phyloP scores from a whole-genome alignment of 2,888 invertebrate species.

The Muschampia plurimacula region DNA sequence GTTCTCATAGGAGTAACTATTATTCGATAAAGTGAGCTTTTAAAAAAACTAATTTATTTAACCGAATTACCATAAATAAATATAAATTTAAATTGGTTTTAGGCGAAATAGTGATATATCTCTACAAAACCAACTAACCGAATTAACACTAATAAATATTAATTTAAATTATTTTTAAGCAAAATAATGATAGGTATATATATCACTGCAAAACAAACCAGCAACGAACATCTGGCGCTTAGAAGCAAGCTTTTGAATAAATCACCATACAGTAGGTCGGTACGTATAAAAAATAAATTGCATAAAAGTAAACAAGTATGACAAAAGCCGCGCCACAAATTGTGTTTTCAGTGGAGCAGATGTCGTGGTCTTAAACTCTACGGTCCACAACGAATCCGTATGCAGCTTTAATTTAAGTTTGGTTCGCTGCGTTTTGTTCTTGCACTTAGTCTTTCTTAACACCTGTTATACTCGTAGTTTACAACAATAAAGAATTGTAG shows the following conservation, averaged over 20 bases:
- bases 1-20: too few relatives aligned
- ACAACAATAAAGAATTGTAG: not conserved
- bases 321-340: slow-evolving; percentile 76
- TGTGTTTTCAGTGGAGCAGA: slow-evolving; percentile 78
- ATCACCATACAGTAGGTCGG: slow-evolving; percentile 45
- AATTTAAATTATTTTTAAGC: not conserved
- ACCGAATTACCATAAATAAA: too few relatives aligned
- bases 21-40: too few relatives aligned
- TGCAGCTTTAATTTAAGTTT: slow-evolving; percentile 19
- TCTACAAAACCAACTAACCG: not conserved
- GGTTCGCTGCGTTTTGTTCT: slow-evolving; percentile 3
- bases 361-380: slow-evolving; percentile 60
- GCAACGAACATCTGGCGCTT: slow-evolving; percentile 47
- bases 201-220: not conserved
- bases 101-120: not conserved
- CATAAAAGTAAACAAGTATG: slow-evolving; percentile 72
- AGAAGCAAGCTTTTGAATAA: slow-evolving; percentile 48
- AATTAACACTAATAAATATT: too few relatives aligned
- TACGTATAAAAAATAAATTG: slow-evolving; percentile 67
- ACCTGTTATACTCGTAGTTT: not conserved
- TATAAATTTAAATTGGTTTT: too few relatives aligned
- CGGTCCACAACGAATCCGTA: slow-evolving; percentile 46
- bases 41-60: too few relatives aligned
- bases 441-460: not conserved
- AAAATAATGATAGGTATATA: not conserved